Evolutionary conservation across 1,140 invertebrate species (phyloP).

Genomic region (Sitobion miscanthi): DNA sequence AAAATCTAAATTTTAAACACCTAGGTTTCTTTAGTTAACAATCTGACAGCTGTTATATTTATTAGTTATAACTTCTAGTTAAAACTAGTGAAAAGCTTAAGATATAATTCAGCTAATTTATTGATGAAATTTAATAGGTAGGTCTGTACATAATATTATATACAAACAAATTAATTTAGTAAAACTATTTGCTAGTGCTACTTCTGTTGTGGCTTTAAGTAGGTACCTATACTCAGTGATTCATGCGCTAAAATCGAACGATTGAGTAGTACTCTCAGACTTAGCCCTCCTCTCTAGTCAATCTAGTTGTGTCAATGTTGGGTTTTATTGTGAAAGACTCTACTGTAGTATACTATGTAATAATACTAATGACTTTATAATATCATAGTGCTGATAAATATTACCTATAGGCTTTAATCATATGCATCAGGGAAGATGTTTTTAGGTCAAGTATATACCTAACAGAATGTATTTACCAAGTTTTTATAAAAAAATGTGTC

Average conservation of each 20-base stretch:
- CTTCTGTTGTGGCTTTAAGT: not conserved
- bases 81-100: not conserved
- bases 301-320: not conserved
- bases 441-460: not conserved
- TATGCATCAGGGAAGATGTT: not conserved
- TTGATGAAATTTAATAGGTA: no score
- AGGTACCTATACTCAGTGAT: not conserved
- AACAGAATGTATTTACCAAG: not conserved
- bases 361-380: not conserved
- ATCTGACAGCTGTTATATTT: not conserved
- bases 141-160: not conserved
- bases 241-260: not conserved
- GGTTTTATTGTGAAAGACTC: not conserved
- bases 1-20: not conserved
- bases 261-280: not conserved
- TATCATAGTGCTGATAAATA: not conserved
- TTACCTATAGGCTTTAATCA: not conserved
- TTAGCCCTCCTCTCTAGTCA: not conserved
- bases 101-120: not conserved
- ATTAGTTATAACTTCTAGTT: not conserved
- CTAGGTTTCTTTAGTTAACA: fast-evolving
- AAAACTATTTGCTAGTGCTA: not conserved
- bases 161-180: not conserved
- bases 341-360: not conserved
- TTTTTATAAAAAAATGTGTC: not conserved